Percentiles rank a stretch among this genome's conserved stretches.
These are phyloP conservation scores for Oryzias celebensis DNA, from an alignment of 2,113 vertebrate genomes.

Conservation along the genomic window DNA sequence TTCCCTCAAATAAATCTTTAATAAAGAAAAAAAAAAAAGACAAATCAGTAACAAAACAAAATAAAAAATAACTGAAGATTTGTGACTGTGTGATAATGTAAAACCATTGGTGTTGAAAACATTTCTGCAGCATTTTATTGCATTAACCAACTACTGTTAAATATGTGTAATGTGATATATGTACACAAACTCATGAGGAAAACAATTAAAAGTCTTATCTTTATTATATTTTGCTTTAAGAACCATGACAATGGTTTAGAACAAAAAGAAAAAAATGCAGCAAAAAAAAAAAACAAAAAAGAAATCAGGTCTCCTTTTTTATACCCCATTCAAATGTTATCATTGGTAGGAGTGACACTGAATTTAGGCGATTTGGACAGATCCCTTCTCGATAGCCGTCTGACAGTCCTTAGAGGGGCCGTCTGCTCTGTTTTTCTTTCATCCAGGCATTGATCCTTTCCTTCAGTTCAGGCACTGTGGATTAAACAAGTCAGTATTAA, in stretches of 20 bases:
- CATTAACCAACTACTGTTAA: constrained; percentile 64
- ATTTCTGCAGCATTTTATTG: constrained; percentile 51
- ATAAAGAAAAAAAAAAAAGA: constrained; percentile 49
- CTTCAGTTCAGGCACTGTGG: constrained; percentile 92
- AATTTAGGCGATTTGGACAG: constrained; percentile 63
- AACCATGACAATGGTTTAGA: constrained; percentile 70
- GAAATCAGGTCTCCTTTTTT: constrained; percentile 55
- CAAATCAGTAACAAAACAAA: constrained; percentile 44
- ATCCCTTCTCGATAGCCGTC: constrained; percentile 58
- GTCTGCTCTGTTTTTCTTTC: constrained; percentile 91
- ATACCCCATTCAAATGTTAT: constrained; percentile 41
- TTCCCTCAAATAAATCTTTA: constrained; percentile 36
- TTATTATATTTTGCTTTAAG: constrained; percentile 79
- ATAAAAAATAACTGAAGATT: constrained; percentile 39
- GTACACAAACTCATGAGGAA: constrained; percentile 76
- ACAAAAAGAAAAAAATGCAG: constrained; percentile 65
- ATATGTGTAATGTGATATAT: constrained; percentile 65
- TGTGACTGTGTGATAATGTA: constrained; percentile 49
- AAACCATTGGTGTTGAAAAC: constrained; percentile 57
- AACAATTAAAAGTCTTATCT: constrained; percentile 79
- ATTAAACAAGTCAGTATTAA: constrained; percentile 4
- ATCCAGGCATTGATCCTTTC: constrained; percentile 97
- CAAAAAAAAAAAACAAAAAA: constrained; percentile 50
- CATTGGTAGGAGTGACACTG: constrained; percentile 56
- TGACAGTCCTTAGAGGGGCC: constrained; percentile 67